Evolutionary conservation across 2,113 vertebrate species (phyloP).

Genomic region (Myotis davidii): DNA sequence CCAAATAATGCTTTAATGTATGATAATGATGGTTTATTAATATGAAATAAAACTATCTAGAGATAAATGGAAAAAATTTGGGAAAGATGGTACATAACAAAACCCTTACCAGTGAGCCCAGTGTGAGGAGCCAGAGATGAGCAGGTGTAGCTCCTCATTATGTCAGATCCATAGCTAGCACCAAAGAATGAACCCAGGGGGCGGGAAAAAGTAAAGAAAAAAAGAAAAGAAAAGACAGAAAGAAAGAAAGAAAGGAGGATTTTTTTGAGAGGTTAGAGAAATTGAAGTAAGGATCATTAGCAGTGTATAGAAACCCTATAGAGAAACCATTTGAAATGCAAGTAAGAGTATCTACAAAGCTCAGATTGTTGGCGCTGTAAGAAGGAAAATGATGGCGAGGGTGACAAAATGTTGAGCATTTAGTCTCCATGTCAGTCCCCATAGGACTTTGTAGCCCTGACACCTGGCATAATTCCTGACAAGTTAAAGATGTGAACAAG

Average conservation of each 20-base stretch:
- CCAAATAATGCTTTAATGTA: background rate
- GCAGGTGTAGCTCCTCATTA: background rate
- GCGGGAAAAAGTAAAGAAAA: background rate
- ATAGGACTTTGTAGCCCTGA: background rate
- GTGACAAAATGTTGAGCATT: background rate
- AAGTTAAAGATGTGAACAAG: background rate
- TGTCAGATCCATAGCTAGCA: background rate
- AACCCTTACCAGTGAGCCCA: background rate
- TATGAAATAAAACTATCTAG: background rate
- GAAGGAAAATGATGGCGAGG: background rate
- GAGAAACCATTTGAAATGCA: background rate
- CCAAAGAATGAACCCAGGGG: background rate
- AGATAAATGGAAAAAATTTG: background rate
- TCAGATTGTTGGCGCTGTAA: background rate
- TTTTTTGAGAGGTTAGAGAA: background rate
- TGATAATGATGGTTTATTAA: background rate
- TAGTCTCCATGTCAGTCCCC: background rate
- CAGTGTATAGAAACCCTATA: background rate
- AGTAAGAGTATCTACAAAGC: background rate
- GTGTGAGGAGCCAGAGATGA: background rate
- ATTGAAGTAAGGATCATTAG: background rate
- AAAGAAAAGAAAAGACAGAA: too few species aligned
- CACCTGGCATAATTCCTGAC: background rate
- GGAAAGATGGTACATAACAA: background rate
- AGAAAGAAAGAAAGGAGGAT: background rate